A percentile compares a stretch with the other conserved stretches of the same genome.
phyloP scores from a whole-genome alignment of 2,888 invertebrate genomes.

The Eulithis testata region DNA sequence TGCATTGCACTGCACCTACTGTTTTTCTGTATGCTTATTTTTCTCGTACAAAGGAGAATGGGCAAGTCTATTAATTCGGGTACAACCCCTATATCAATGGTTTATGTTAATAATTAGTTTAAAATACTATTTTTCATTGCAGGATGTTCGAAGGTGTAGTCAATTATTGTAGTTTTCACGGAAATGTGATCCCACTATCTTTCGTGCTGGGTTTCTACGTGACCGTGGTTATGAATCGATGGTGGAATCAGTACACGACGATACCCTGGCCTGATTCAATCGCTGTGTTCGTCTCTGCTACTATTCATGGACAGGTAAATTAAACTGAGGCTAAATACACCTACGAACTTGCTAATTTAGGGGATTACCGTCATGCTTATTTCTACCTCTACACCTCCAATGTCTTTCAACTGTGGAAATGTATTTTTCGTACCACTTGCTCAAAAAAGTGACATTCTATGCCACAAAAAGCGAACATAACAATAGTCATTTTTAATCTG shows the following conservation, averaged over 20 bases:
- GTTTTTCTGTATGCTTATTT: no score
- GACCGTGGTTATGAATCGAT: constrained; percentile 95
- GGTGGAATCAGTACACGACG: constrained; percentile 94
- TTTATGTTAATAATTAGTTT: neutral
- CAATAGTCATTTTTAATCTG: no score
- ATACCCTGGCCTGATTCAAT: constrained; percentile 95
- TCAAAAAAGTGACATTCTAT: no score
- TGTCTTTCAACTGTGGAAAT: neutral
- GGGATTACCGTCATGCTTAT: constrained; percentile 5
- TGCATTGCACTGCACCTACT: no score
- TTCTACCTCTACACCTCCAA: neutral
- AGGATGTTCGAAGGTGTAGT: constrained; percentile 93
- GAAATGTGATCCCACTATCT: constrained; percentile 94
- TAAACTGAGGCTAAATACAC: constrained; percentile 1
- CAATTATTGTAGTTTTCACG: constrained; percentile 93
- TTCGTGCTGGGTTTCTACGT: constrained; percentile 98
- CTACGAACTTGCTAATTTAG: constrained; percentile 15
- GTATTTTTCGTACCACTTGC: no score
- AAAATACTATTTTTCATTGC: constrained; percentile 46
- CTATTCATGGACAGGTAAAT: constrained; percentile 90
- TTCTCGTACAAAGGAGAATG: no score
- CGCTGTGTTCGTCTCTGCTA: constrained; percentile 93
- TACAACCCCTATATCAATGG: no score
- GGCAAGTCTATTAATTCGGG: no score
- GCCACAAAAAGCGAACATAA: no score